Evolutionary conservation across 2,888 invertebrate genomes (phyloP).

Genomic region (Synanthedon formicaeformis): DNA sequence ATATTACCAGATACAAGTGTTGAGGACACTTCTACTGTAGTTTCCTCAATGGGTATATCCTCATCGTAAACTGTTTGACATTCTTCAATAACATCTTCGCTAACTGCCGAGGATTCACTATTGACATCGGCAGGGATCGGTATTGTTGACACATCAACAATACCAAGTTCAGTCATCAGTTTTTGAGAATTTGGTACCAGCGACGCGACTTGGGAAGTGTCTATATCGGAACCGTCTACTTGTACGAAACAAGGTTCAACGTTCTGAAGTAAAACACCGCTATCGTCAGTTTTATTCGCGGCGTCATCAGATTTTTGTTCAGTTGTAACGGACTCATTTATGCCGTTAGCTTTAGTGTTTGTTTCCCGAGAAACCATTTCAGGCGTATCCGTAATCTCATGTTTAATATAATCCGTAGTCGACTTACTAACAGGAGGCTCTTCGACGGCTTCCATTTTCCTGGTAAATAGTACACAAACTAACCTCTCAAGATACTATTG

Average conservation of each 20-base stretch:
- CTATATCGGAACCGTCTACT: not conserved
- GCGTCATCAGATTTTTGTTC: conserved; percentile 2
- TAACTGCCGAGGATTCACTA: conserved; percentile 4
- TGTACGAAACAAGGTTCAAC: not conserved
- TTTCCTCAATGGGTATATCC: not conserved
- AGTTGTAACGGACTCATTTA: conserved; percentile 24
- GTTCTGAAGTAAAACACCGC: not conserved
- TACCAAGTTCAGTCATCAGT: too few species aligned
- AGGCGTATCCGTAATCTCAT: conserved; percentile 19
- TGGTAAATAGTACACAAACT: not conserved
- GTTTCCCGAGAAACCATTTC: conserved; percentile 20
- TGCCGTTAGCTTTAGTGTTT: conserved; percentile 49
- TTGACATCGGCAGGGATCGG: conserved; percentile 6
- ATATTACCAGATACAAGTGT: not conserved
- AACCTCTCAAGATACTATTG: conserved; percentile 1
- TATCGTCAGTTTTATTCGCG: not conserved
- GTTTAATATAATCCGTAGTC: conserved; percentile 27
- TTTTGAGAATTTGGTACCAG: not conserved
- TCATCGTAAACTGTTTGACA: not conserved
- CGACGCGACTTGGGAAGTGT: not conserved
- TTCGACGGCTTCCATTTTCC: conserved; percentile 30
- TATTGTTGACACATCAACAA: not conserved
- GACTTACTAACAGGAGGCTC: conserved; percentile 24
- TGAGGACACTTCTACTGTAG: not conserved
- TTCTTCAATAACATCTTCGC: conserved; percentile 9